Evolutionary conservation across 2,113 vertebrate genomes (phyloP), one percentile per base, ranked within the genome.

Genomic region (Tragelaphus buxtoni): DNA sequence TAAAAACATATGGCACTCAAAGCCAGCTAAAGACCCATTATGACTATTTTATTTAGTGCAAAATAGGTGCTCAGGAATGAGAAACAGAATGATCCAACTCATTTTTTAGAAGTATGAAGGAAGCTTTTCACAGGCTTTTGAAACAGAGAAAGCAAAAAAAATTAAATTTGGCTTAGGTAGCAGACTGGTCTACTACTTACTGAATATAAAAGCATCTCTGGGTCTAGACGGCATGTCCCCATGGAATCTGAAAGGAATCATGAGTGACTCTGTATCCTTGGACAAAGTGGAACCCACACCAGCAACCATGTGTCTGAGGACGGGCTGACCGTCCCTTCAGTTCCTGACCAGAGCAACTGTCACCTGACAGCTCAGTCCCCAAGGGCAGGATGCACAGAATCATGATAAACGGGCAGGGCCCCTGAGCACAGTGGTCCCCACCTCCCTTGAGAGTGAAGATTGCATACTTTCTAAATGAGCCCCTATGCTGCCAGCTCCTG

Each of bases 131-230:
- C 24, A 28, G 42, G 35, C 11, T 72, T 89, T 81, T 49, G 16
- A 74, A 94, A 56, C 20, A 79, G 13, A 92, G 61, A 88, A 87
- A 60, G n/a, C 7, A 14, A 24, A 56, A 51, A 39, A 26, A 47
- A 61, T 35, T 39, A 11, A 61, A 30, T 85, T 84, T 4, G 8
- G 32, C 47, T 74, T 47, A 88, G 5, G 49, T 49, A 51, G 77
- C 47, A 88, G 49, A 51, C 22, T 77, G 18, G 17, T n/a, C 51
- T 65, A 5, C 55, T 53, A 30, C 35, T 93, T 61, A 9, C 11
- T 85, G 24, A 90, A 42, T 60, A 77, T 82, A 49, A 88, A 82
- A 90, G 72, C 53, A 77, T 69, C 30, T 76, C 63, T 65, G 63
- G 42, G 65, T 81, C 49, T 42, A 61, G 26, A 81, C 72, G 51